Percentiles rank a stretch among this genome's conserved stretches.
Evolutionary conservation across 2,797 vertebrate genomes (phyloP).

Genomic region (Bovichtus diacanthus): DNA sequence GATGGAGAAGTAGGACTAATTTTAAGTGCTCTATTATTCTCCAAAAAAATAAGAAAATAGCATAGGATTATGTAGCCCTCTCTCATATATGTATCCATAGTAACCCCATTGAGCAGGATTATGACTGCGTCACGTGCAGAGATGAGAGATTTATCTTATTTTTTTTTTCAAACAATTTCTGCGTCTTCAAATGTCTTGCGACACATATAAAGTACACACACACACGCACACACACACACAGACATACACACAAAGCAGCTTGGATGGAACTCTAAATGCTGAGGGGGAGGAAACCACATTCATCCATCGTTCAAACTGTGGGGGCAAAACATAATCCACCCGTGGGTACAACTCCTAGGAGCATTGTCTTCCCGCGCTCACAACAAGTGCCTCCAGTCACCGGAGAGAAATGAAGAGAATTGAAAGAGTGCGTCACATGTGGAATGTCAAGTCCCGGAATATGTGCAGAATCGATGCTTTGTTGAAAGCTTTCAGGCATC

Average conservation of each 20-base stretch:
- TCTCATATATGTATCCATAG: not conserved
- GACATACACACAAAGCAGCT: constrained; percentile 12
- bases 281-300: constrained; percentile 38
- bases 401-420: not conserved
- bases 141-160: not conserved
- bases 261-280: constrained; percentile 30
- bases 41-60: not conserved
- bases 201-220: not conserved
- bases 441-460: constrained; percentile 15
- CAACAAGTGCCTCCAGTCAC: constrained; percentile 55
- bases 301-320: constrained; percentile 66
- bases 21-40: not conserved
- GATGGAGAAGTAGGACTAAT: not conserved
- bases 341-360: constrained; percentile 38
- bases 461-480: not conserved
- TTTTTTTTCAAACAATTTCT: too few relatives aligned
- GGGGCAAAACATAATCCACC: constrained; percentile 62
- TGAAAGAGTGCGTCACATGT: not conserved
- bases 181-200: not conserved
- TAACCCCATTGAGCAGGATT: not conserved
- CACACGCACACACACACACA: not conserved
- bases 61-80: too few relatives aligned
- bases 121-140: not conserved
- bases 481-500: constrained; percentile 8
- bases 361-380: constrained; percentile 53